phyloP scores from a whole-genome alignment of 2,797 vertebrate species.

The Pseudotriccus pelzelni region DNA sequence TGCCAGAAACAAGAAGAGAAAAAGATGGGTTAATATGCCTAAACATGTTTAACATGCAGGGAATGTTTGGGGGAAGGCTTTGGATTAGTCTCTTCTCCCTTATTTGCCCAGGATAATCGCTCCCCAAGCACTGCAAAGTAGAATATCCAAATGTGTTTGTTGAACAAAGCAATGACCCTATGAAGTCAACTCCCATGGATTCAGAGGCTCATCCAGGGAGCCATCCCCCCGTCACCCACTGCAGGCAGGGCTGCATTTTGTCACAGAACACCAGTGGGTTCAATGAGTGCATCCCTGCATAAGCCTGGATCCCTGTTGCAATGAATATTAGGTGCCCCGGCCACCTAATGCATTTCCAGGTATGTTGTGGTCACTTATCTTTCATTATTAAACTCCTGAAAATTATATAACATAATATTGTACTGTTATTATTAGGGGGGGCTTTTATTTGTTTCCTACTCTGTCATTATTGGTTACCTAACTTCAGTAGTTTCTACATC shows the following conservation, averaged over 20 bases:
- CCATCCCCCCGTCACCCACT: rapidly evolving
- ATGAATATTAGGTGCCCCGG: not conserved
- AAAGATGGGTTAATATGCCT: not conserved
- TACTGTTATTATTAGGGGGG: not conserved
- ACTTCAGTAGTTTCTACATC: not conserved
- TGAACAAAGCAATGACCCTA: not conserved
- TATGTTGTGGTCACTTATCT: not conserved
- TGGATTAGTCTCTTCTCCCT: not conserved
- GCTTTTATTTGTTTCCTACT: not conserved
- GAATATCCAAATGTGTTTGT: not conserved
- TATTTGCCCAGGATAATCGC: not conserved
- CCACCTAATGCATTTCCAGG: not conserved
- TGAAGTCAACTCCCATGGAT: not conserved
- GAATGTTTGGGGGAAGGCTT: not conserved
- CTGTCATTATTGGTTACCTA: not conserved
- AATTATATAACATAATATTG: not conserved
- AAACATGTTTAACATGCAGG: not conserved
- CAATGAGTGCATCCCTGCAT: not conserved
- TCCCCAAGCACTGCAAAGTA: not conserved
- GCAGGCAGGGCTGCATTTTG: not conserved
- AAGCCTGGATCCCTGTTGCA: not conserved
- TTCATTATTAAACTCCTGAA: not conserved
- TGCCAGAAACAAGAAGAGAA: not conserved
- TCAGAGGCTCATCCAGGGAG: not conserved
- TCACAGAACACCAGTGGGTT: not conserved